phyloP scores from a whole-genome alignment of 2,113 vertebrate species.

The Coreoperca whiteheadi region DNA sequence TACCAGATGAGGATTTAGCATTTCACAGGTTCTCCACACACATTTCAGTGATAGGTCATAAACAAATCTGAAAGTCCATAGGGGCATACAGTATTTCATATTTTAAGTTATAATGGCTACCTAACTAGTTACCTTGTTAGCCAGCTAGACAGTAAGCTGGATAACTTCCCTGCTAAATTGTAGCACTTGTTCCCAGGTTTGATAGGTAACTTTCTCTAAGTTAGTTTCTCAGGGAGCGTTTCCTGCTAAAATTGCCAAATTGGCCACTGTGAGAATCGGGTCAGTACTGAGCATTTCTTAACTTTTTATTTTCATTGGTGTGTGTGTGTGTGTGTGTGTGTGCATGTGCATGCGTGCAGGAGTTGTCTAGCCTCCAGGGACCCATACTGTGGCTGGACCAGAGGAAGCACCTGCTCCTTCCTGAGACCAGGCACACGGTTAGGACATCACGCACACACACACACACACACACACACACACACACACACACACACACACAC shows the following conservation, averaged over 20 bases:
- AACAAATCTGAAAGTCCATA: neutral
- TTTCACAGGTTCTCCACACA: conserved; percentile 1
- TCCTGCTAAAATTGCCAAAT: conserved; percentile 2
- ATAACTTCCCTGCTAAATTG: neutral
- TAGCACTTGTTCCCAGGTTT: neutral
- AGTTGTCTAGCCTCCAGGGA: conserved; percentile 93
- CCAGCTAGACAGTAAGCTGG: neutral
- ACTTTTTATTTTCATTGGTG: conserved; percentile 13
- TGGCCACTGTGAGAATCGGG: neutral
- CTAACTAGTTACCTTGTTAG: neutral
- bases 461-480: conserved; percentile 4
- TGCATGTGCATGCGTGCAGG: conserved; percentile 77
- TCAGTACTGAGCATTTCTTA: conserved; percentile 10
- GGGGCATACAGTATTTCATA: neutral
- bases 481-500: too few species aligned
- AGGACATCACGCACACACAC: conserved; percentile 11
- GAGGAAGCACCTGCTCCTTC: conserved; percentile 92
- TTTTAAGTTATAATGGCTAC: conserved; percentile 9
- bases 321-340: conserved; percentile 46
- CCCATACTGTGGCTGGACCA: conserved; percentile 96
- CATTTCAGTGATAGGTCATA: too few species aligned
- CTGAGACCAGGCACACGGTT: conserved; percentile 92
- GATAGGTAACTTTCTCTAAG: neutral
- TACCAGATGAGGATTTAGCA: neutral
- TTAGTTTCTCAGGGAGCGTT: neutral